These are phyloP conservation scores for Pomatorhinus ruficollis DNA, from an alignment of 2,113 vertebrate species.

Conservation along the genomic window DNA sequence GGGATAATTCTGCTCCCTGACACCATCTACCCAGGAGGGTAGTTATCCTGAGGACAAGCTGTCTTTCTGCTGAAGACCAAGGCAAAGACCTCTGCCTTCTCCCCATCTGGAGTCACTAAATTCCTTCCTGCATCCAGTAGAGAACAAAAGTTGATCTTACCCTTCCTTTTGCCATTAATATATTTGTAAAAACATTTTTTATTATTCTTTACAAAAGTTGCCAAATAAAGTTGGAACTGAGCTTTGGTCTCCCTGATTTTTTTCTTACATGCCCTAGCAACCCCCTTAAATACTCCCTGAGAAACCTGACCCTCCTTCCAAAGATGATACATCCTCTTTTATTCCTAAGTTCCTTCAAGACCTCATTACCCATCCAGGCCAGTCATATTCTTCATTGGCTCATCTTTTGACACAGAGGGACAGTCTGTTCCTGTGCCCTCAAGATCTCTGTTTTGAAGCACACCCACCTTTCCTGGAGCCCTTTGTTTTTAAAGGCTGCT, in stretches of 20 bases:
- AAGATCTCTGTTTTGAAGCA: not conserved
- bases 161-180: not conserved
- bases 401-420: not conserved
- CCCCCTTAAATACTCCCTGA: not conserved
- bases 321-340: not conserved
- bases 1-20: not conserved
- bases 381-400: rapidly evolving
- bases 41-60: not conserved
- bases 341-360: not conserved
- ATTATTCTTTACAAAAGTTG: not conserved
- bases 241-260: not conserved
- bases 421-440: not conserved
- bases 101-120: not conserved
- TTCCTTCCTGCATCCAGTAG: not conserved
- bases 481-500: not conserved
- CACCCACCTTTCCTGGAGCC: not conserved
- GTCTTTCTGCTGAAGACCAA: not conserved
- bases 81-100: not conserved
- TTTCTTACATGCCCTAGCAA: not conserved
- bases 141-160: not conserved
- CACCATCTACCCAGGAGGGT: not conserved
- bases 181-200: not conserved
- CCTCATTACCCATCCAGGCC: not conserved
- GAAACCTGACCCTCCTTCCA: not conserved
- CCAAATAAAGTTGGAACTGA: not conserved